phyloP scores from a whole-genome alignment of 2,113 vertebrate species.

The Ophthalmolycus amberensis region DNA sequence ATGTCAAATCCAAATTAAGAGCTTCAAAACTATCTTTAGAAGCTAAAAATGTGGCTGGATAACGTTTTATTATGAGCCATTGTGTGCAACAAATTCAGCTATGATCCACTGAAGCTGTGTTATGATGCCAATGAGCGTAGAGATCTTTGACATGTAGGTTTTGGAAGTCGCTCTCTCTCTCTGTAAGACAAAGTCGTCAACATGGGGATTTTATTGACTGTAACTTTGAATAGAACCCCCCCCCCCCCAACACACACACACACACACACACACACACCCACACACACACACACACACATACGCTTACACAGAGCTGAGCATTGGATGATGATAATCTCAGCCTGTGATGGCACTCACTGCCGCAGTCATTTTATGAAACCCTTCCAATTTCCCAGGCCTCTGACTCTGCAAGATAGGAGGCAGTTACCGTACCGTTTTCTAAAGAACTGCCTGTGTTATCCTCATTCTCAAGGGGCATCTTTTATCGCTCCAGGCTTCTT shows the following conservation, averaged over 20 bases:
- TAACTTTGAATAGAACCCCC: conserved; percentile 17
- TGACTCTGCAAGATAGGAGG: conserved; percentile 50
- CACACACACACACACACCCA: not conserved
- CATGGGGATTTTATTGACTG: conserved; percentile 28
- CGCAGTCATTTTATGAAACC: conserved; percentile 62
- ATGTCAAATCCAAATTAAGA: conserved; percentile 39
- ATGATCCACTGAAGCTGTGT: not conserved
- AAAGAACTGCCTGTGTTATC: conserved; percentile 14
- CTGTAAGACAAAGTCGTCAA: conserved; percentile 2
- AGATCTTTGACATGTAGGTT: not conserved
- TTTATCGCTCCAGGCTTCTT: too few relatives aligned
- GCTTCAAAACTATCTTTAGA: conserved; percentile 15
- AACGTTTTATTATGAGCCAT: not conserved
- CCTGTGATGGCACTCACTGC: conserved; percentile 51
- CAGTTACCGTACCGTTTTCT: conserved; percentile 39
- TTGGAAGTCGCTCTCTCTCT: conserved; percentile 7
- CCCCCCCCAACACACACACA: not conserved
- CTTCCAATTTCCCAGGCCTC: conserved; percentile 58
- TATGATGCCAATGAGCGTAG: not conserved
- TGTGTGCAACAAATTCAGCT: not conserved
- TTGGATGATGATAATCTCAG: conserved; percentile 54
- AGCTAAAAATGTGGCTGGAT: conserved; percentile 5
- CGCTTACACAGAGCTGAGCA: conserved; percentile 35
- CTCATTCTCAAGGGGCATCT: too few relatives aligned
- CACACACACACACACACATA: conserved; percentile 10